Conservation (phyloP, 2,888 invertebrate genomes). For the Lissonota sp. region DNA sequence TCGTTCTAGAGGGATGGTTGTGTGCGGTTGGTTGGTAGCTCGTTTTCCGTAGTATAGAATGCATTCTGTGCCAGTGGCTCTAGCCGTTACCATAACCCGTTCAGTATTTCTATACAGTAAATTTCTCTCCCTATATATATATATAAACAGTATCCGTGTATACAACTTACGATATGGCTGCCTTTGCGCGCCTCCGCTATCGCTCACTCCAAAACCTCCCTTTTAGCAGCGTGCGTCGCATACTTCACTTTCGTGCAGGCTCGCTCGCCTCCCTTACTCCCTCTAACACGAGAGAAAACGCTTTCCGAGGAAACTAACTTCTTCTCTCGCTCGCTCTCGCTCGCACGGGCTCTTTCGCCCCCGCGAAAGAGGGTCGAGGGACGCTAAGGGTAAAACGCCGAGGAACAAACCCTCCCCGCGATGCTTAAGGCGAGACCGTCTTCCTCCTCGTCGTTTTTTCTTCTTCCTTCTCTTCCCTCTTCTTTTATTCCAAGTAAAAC, state of each 20-base stretch:
- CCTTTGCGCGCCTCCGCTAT: constrained; percentile 53
- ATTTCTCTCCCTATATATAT: constrained; percentile 5
- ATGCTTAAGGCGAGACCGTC: constrained; percentile 28
- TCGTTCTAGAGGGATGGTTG: constrained; percentile 35
- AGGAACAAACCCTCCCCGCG: constrained; percentile 36
- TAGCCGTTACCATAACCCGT: constrained; percentile 14
- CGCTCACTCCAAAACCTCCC: constrained; percentile 59
- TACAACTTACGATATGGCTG: constrained; percentile 33
- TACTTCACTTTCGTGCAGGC: constrained; percentile 62
- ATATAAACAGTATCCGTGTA: background rate
- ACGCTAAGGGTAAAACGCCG: constrained; percentile 27
- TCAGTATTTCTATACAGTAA: constrained; percentile 27
- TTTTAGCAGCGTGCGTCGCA: constrained; percentile 65
- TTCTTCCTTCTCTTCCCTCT: constrained; percentile 3
- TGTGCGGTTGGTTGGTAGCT: constrained; percentile 41
- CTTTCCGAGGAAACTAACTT: constrained; percentile 34
- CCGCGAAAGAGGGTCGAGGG: constrained; percentile 15
- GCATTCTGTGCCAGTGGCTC: constrained; percentile 41
- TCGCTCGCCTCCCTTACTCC: constrained; percentile 8
- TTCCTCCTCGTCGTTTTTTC: background rate
- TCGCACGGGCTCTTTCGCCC: background rate
- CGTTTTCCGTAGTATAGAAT: constrained; percentile 38
- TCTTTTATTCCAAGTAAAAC: constrained; percentile 28
- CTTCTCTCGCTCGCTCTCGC: background rate
- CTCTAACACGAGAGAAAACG: constrained; percentile 12